These are phyloP conservation scores for Melinaea marsaeus DNA, from an alignment of 2,888 invertebrate genomes.

Conservation along the genomic window DNA sequence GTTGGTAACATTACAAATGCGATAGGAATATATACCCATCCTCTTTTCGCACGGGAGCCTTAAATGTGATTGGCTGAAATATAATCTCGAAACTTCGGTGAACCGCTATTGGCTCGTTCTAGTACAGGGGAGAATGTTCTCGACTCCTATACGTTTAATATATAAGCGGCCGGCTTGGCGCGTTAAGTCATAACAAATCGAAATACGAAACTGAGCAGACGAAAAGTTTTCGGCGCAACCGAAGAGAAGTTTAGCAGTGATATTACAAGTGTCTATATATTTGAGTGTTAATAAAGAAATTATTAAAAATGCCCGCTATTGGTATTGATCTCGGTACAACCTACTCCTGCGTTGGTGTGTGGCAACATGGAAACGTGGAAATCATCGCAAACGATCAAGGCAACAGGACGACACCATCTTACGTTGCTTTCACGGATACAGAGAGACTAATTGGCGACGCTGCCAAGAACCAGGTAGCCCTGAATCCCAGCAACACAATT, in stretches of 20 bases:
- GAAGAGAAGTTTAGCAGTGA: conserved; percentile 2
- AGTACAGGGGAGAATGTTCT: neutral
- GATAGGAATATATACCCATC: neutral
- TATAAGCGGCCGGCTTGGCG: neutral
- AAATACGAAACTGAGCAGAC: conserved; percentile 2
- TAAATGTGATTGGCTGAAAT: neutral
- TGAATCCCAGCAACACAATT: conserved; percentile 83
- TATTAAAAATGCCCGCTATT: conserved; percentile 48
- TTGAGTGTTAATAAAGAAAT: conserved; percentile 2
- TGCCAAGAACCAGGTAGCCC: conserved; percentile 80
- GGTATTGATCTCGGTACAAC: conserved; percentile 60
- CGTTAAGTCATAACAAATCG: neutral
- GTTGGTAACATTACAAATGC: neutral
- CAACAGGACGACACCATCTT: conserved; percentile 84
- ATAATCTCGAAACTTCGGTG: conserved; percentile 1
- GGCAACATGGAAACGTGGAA: conserved; percentile 80
- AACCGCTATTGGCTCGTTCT: neutral
- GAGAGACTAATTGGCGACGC: conserved; percentile 83
- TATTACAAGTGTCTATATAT: neutral
- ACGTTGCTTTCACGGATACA: conserved; percentile 86
- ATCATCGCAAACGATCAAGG: conserved; percentile 82
- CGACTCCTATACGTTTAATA: conserved; percentile 1
- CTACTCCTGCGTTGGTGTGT: conserved; percentile 53
- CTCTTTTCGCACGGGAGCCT: neutral
- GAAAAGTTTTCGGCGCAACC: neutral